These are phyloP conservation scores for Branchipolynoe longqiensis DNA, from an alignment of 2,888 invertebrate genomes.

Conservation along the genomic window DNA sequence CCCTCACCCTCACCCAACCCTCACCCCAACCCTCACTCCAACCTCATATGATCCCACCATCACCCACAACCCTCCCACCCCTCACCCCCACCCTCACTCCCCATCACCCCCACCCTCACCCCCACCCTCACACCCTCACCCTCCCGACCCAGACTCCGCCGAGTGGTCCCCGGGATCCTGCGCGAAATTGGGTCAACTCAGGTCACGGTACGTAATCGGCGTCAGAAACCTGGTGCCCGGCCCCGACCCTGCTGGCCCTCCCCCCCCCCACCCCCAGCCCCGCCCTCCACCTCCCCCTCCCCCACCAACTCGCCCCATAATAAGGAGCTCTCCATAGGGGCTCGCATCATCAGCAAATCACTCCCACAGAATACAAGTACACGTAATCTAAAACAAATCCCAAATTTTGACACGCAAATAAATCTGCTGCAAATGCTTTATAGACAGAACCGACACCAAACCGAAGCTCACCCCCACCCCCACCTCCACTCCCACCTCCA, in stretches of 20 bases:
- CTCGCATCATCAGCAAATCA: too few species aligned
- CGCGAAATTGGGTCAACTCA: conserved; percentile 46
- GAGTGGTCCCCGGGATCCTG: neutral
- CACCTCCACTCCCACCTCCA: too few species aligned
- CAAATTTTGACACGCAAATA: too few species aligned
- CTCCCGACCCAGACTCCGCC: neutral
- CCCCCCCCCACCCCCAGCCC: neutral
- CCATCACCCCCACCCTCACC: neutral
- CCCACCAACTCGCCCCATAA: neutral
- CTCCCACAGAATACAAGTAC: too few species aligned
- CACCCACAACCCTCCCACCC: neutral
- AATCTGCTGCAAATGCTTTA: too few species aligned
- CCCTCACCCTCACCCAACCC: conserved; percentile 1
- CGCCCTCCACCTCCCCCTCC: neutral
- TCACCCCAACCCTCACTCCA: conserved; percentile 4
- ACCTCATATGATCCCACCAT: neutral
- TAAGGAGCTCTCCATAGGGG: conserved; percentile 43
- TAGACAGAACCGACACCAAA: too few species aligned
- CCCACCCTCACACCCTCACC: neutral
- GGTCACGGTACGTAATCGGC: conserved; percentile 48
- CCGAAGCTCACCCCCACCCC: too few species aligned
- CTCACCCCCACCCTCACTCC: neutral
- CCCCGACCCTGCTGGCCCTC: conserved; percentile 20
- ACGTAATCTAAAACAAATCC: too few species aligned
- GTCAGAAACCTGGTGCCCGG: conserved; percentile 38